phyloP scores from a whole-genome alignment of 1,140 invertebrate genomes.

The Drosophila murphyi region DNA sequence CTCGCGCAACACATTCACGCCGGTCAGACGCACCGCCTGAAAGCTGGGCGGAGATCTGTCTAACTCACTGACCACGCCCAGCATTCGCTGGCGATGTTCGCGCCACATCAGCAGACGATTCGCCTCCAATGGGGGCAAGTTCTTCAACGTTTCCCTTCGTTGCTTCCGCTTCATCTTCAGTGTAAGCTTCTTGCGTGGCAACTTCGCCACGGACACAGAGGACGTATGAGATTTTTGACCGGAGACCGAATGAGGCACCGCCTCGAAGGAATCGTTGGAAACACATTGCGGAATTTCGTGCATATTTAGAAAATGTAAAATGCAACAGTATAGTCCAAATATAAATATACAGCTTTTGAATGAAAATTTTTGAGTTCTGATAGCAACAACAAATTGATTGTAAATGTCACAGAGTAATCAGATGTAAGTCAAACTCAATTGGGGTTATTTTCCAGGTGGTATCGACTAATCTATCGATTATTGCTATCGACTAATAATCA shows the following conservation, averaged over 20 bases:
- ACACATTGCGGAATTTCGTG: slow-evolving; percentile 38
- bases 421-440: no score
- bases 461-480: no score
- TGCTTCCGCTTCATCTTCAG: background rate
- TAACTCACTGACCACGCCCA: slow-evolving; percentile 27
- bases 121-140: background rate
- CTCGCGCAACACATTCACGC: slow-evolving; percentile 32
- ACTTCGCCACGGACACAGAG: no score
- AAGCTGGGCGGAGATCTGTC: slow-evolving; percentile 44
- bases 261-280: background rate
- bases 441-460: no score
- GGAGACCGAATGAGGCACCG: no score
- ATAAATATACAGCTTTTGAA: no score
- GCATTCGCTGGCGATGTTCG: slow-evolving; percentile 60
- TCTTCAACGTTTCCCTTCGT: background rate
- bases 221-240: background rate
- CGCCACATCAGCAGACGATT: slow-evolving; percentile 34
- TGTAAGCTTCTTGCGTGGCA: background rate
- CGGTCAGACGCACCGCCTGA: slow-evolving; percentile 45
- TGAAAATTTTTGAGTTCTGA: no score
- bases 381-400: no score
- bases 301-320: background rate
- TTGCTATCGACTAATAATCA: no score
- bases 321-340: no score
- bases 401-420: no score